A percentile compares a stretch with the other conserved stretches of the same genome.
These are phyloP conservation scores for Nymphalis io DNA, from an alignment of 1,140 invertebrate species.

Conservation along the genomic window DNA sequence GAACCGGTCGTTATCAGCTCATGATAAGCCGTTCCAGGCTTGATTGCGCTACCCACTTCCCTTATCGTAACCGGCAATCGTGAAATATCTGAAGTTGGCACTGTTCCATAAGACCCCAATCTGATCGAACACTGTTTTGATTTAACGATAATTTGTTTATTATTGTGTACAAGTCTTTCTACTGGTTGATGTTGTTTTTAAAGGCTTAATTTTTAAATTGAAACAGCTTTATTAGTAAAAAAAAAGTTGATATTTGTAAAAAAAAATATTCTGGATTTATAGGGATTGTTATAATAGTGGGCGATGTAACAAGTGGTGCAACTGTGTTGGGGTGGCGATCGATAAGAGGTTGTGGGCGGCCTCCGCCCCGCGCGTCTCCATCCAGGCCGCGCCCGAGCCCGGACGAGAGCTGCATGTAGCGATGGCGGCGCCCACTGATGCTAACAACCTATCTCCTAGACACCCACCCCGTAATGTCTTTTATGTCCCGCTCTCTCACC, in stretches of 20 bases:
- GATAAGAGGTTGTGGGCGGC: constrained; percentile 53
- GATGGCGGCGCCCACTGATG: constrained; percentile 1
- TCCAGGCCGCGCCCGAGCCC: constrained; percentile 9
- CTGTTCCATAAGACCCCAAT: constrained; percentile 12
- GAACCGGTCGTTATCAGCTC: constrained; percentile 7
- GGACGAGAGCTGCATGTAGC: constrained; percentile 7
- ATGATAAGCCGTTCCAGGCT: constrained; percentile 13
- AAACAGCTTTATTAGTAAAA: background rate
- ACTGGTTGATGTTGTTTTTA: background rate
- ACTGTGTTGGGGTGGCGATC: constrained; percentile 59
- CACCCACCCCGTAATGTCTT: constrained; percentile 36
- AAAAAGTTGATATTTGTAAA: background rate
- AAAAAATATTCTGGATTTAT: background rate
- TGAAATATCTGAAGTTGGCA: constrained; percentile 19
- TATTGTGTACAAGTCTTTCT: background rate
- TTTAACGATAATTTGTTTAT: background rate
- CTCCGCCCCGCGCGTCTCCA: constrained; percentile 38
- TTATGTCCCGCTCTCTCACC: constrained; percentile 30
- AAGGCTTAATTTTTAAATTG: background rate
- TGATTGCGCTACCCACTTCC: constrained; percentile 23
- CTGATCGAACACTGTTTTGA: background rate
- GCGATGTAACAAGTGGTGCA: constrained; percentile 73
- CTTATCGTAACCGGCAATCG: constrained; percentile 19
- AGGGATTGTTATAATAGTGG: constrained; percentile 17
- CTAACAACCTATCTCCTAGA: constrained; percentile 24